Evolutionary conservation across 1,140 invertebrate genomes (phyloP), one percentile per base, ranked within the genome.

Genomic region (Grapholita molesta): DNA sequence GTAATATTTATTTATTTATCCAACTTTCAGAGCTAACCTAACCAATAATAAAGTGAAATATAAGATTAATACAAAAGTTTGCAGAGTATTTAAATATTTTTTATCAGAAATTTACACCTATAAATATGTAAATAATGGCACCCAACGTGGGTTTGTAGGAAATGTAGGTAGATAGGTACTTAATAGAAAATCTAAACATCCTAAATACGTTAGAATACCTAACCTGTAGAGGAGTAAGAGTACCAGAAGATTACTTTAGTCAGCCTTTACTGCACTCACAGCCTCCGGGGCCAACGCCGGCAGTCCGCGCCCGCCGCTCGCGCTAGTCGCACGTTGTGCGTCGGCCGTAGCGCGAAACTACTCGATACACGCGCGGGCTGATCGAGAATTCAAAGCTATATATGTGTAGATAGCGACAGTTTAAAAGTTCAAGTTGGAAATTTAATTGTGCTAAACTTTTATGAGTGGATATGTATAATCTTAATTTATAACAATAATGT

Each of bases 241-340:
- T 48, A 7, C 0, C 21, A 21, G 21, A 21, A 6, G 42, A 21
- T 9, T 21, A 21, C 42, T 48, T 48, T 48, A 15, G 21, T 11
- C 8, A 30, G 2, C 24, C 24, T 12, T 28, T 12, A 12, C 24
- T 15, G 24, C 6, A 30, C 24, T n/a, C n/a, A 28, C 55, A 61
- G 25, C 55, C 42, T 25, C 55, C 55, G 25, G 12, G 55, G 12
- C 18, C 53, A 23, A 28, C 24, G 55, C 4, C 25, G 55, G 7
- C 55, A 61, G 55, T 61, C 55, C 55, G 55, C 55, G 55, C 6
- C 55, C n/a, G 24, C 24, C 55, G 24, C 25, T 30, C 24, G 55
- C 28, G 28, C 9, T 21, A 25, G n/a, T 1, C 28, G 55, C 55
- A 6, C 55, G 55, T 21, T 5, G 12, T 12, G 55, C 5, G 28